phyloP scores from a whole-genome alignment of 2,888 invertebrate genomes.

The Lochmaea crataegi region DNA sequence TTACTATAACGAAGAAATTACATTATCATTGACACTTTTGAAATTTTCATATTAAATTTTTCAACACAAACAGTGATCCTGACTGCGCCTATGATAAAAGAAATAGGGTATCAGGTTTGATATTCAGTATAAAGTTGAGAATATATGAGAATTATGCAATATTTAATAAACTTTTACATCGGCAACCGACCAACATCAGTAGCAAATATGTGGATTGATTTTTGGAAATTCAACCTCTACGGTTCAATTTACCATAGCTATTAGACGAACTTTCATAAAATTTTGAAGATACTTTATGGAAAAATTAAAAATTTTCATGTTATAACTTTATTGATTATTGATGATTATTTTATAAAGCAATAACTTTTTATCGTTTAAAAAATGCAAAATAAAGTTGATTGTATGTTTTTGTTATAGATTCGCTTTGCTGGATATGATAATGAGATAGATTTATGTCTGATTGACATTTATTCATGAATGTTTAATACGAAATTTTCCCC shows the following conservation, averaged over 20 bases:
- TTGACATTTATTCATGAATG: no score
- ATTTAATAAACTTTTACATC: conserved; percentile 54
- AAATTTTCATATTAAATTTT: not conserved
- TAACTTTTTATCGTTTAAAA: no score
- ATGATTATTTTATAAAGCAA: not conserved
- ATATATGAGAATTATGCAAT: conserved; percentile 54
- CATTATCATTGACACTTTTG: not conserved
- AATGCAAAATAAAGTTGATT: no score
- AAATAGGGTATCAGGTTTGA: conserved; percentile 47
- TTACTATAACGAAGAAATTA: no score
- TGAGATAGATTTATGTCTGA: no score
- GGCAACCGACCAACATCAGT: conserved; percentile 44
- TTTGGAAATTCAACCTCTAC: conserved; percentile 36
- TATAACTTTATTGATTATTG: not conserved
- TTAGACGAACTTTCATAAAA: conserved; percentile 2
- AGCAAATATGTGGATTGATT: conserved; percentile 48
- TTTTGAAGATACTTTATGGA: not conserved
- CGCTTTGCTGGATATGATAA: no score
- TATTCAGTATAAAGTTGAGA: conserved; percentile 52
- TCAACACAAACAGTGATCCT: not conserved
- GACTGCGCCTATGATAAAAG: conserved; percentile 11
- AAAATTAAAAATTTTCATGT: not conserved
- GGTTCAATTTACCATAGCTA: conserved; percentile 19
- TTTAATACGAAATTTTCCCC: no score
- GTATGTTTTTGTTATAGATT: no score